Conservation (phyloP, 2,113 vertebrate genomes). For the Microtus richardsoni region DNA sequence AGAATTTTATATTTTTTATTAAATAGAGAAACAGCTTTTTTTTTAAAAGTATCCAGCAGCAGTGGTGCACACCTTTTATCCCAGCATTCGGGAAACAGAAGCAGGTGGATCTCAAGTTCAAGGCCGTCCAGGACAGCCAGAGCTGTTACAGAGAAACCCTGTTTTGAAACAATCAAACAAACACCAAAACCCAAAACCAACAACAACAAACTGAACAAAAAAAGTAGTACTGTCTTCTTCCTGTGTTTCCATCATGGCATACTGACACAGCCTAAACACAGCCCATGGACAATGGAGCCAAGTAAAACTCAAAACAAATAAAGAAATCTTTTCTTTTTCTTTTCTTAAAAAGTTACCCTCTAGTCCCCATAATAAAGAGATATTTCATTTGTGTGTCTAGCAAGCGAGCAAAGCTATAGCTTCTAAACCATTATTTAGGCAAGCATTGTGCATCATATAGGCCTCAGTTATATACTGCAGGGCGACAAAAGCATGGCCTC, state of each 20-base stretch:
- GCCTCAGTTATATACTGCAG: neutral
- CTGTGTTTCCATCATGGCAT: too few relatives aligned
- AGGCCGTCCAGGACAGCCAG: neutral
- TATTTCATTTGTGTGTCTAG: neutral
- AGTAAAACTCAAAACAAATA: neutral
- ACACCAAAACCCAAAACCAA: too few relatives aligned
- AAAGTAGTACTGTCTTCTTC: neutral
- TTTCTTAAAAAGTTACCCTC: neutral
- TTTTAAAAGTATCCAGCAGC: neutral
- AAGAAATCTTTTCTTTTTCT: neutral
- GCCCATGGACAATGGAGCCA: neutral
- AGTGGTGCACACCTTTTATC: neutral
- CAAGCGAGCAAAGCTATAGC: neutral
- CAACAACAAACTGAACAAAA: neutral
- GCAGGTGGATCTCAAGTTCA: neutral
- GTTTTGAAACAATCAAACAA: neutral
- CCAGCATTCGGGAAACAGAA: neutral
- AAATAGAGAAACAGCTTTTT: neutral
- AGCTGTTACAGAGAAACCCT: neutral
- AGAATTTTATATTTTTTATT: neutral
- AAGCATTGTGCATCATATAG: neutral
- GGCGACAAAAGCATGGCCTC: accelerated
- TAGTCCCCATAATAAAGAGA: neutral
- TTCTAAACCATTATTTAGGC: neutral
- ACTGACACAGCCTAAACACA: neutral